phyloP scores from a whole-genome alignment of 1,140 invertebrate species.

The Hyposmocoma kahamanoa region DNA sequence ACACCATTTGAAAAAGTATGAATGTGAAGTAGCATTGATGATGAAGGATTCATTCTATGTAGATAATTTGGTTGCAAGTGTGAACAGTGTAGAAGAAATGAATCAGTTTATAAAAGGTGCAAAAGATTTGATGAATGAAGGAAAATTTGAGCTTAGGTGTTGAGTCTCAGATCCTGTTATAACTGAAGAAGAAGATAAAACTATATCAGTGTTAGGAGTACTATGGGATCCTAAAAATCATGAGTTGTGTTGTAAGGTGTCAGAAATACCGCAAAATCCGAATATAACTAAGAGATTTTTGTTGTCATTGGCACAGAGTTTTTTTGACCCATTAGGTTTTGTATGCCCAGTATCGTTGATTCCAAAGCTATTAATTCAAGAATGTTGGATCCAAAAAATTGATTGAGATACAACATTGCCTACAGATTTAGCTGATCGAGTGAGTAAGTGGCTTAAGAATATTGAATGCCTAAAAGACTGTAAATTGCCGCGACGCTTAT shows the following conservation, averaged over 20 bases:
- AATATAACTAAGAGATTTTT: background rate
- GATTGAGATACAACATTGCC: slow-evolving; percentile 2
- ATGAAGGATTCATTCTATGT: slow-evolving; percentile 6
- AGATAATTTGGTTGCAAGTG: slow-evolving; percentile 4
- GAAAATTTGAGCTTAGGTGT: slow-evolving; percentile 2
- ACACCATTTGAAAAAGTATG: slow-evolving; percentile 16
- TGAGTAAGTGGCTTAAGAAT: background rate
- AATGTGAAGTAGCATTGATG: background rate
- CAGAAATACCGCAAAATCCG: background rate
- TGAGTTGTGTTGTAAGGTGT: background rate
- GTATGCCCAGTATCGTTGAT: background rate
- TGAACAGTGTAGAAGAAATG: background rate
- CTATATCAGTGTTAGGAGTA: background rate
- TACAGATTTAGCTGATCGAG: background rate
- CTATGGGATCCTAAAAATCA: slow-evolving; percentile 2
- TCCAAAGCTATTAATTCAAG: slow-evolving; percentile 1
- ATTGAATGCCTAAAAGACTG: too few species aligned
- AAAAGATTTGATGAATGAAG: slow-evolving; percentile 1
- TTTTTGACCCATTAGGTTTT: slow-evolving; percentile 8
- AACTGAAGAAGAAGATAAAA: background rate
- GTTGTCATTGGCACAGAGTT: background rate
- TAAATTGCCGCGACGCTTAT: too few species aligned
- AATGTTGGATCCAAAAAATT: background rate
- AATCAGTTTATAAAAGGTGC: background rate
- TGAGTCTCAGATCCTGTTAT: background rate